Base-by-base conservation (phyloP, 2,113 vertebrate genomes). In the Dasyurus viverrinus region DNA sequence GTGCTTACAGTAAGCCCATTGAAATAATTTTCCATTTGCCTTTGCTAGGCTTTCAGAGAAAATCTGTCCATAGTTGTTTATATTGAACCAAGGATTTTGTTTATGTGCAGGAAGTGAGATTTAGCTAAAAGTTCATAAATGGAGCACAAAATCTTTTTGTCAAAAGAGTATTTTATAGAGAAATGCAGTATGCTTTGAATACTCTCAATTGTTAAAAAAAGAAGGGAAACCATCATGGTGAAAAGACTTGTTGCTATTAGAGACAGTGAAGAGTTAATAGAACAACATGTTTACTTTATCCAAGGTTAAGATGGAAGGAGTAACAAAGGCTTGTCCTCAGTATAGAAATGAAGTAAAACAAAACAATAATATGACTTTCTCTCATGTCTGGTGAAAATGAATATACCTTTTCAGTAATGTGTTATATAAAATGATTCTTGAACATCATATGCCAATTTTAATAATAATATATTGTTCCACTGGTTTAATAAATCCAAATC, bases 1-100 rank as follows among this genome's bases (percentile, higher is more conserved):
- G 92, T 53, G 22, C 93, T 94, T 96, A 96, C 97, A 95, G 95
- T 98, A 98, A 98, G 93, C 93, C 96, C 97, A 96, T 97, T 98
- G 96, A 98, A 98, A 98, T 98, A 97, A 97, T 98, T 97, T 98
- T 97, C 93, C 90, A 95, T 97, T 93, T 27, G 90, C 92, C 90
- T 95, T 97, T 92, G 54, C 95, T 95, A 92, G 27, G 89, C 97
- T 96, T 95, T 97, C 96, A 68, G 95, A 47, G 89, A 89, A 55
- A 96, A 76, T 91, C 91, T 94, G 95, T 94, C 97, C 24, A 0
- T 92, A 96, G 97, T 93, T 95, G 27, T 46, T 96, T 96, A 94
- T n/a, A 42, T 54, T 93, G 95, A 89, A 48, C 94, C 95, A 98
- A 97, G 98, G 97, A 95, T 60, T 68, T 47, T 91, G 94, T 54